Evolutionary conservation across 2,888 invertebrate species (phyloP), one percentile per base, ranked within the genome.

Genomic region (Leptinotarsa juncta): DNA sequence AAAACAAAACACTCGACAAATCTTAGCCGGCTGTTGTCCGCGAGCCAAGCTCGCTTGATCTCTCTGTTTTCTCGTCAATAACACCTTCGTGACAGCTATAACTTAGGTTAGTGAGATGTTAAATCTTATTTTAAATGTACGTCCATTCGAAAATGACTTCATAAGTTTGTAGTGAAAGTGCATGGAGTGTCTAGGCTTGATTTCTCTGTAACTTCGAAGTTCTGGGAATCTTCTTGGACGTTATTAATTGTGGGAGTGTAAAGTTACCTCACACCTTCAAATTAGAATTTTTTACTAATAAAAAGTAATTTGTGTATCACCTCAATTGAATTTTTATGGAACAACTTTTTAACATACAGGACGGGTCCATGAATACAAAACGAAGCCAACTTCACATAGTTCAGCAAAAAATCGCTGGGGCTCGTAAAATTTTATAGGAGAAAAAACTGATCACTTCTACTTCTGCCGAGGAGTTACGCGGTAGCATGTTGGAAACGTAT

Each of bases 1-100:
- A 84, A 80, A 83, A 82, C 83, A 83, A 84, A 84, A 82, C 81
- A 78, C 83, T 82, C 81, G 80, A 83, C 84, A 83, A 83, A 83
- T 82, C 81, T 83, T 77, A 78, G 75, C 65, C 75, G 74, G 73
- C 76, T 74, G 68, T 77, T 77, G 79, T 78, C 78, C 79, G 77
- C 78, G 78, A 79, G 76, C 78, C 78, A 77, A 80, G 62, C 62
- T 55, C 32, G 77, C 77, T 79, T 79, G 77, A 78, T 80, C 77
- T 79, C 77, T 80, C 74, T 77, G 77, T 79, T 78, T 73, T 70
- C 74, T 75, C 70, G 78, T 77, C 77, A 78, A 75, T 77, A 77
- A 76, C 77, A 72, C 75, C 72, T 72, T 67, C 55, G 71, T 78
- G 76, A 78, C 78, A 78, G 76, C 76, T 77, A 73, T 72, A 76